Evolutionary conservation across 2,888 invertebrate species (phyloP).

Genomic region (Lasioglossum malachurum): DNA sequence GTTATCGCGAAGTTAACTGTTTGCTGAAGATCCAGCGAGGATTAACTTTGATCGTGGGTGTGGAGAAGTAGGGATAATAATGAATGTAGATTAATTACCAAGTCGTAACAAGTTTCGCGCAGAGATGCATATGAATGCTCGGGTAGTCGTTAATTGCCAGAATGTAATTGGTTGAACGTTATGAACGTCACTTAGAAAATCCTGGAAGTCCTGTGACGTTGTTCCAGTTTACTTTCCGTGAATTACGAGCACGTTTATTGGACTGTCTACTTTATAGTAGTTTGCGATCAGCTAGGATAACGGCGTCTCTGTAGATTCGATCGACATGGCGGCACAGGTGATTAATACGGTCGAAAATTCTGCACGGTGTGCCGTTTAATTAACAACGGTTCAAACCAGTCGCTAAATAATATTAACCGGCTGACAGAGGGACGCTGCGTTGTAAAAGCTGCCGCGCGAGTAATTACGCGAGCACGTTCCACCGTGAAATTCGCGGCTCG

Average conservation of each 20-base stretch:
- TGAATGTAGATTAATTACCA: not conserved
- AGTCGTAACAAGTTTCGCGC: not conserved
- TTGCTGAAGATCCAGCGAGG: not conserved
- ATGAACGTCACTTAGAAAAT: not conserved
- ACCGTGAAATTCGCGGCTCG: constrained; percentile 9
- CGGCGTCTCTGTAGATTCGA: not conserved
- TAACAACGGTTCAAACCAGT: constrained; percentile 15
- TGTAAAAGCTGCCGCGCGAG: not conserved
- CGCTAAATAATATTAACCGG: constrained; percentile 26
- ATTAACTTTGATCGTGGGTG: not conserved
- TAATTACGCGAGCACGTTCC: not conserved
- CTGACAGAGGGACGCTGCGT: not conserved
- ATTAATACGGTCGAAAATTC: constrained; percentile 39
- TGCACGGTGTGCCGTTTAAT: constrained; percentile 27
- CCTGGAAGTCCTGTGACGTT: not conserved
- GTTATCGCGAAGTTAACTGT: not conserved
- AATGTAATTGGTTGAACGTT: not conserved
- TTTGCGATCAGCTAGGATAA: not conserved
- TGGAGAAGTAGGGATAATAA: not conserved
- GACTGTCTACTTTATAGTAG: not conserved
- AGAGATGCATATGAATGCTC: not conserved
- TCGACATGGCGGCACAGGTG: not conserved
- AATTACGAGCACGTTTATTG: not conserved
- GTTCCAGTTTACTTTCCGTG: not conserved
- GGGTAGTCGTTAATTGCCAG: not conserved